Evolutionary conservation across 2,888 invertebrate species (phyloP).

Genomic region (Troides helena): DNA sequence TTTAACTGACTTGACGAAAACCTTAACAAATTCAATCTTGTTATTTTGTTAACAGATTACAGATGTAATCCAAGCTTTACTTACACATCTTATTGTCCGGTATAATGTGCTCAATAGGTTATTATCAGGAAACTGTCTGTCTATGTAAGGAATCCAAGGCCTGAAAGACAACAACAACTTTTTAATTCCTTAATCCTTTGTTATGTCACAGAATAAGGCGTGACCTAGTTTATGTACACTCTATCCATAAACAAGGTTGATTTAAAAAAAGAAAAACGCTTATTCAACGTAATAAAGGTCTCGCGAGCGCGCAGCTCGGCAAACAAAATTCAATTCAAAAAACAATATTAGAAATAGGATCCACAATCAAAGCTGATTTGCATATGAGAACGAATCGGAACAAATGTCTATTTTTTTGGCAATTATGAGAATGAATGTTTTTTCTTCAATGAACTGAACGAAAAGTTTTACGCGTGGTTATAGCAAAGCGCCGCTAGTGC

Average conservation of each 20-base stretch:
- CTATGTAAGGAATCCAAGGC: constrained; percentile 13
- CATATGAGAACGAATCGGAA: not conserved
- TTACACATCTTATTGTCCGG: constrained; percentile 17
- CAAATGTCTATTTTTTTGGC: not conserved
- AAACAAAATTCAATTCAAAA: too few relatives aligned
- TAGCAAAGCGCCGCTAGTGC: too few relatives aligned
- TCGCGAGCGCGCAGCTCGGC: too few relatives aligned
- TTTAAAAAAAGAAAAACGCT: not conserved
- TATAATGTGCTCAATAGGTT: constrained; percentile 20
- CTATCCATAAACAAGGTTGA: not conserved
- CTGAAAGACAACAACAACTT: constrained; percentile 3
- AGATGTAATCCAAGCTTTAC: constrained; percentile 26
- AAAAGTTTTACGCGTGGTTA: too few relatives aligned
- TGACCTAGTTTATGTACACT: constrained; percentile 14
- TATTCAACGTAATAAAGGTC: not conserved
- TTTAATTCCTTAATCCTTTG: constrained; percentile 15
- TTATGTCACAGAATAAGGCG: not conserved
- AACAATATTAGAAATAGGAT: too few relatives aligned
- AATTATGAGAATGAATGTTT: too few relatives aligned
- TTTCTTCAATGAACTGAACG: too few relatives aligned
- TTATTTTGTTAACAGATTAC: constrained; percentile 26
- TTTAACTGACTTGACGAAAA: not conserved
- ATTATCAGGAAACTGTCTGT: constrained; percentile 1
- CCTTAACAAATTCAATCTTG: constrained; percentile 27
- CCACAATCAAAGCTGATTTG: too few relatives aligned